Base-by-base conservation (phyloP, 1,140 invertebrate species). In the Popillia japonica region DNA sequence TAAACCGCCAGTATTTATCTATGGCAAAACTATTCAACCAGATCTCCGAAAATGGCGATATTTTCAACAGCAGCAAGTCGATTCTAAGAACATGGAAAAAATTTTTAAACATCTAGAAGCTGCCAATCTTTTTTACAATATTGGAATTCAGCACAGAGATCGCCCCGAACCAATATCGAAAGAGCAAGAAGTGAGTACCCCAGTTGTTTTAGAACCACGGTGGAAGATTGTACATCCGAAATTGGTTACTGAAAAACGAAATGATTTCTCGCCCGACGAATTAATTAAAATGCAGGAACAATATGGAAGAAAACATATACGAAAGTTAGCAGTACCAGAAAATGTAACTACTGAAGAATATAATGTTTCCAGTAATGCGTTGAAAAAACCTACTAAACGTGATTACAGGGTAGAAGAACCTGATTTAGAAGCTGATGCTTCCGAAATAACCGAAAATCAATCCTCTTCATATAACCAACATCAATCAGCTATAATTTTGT, bases 31-130 rank as follows among this genome's bases (percentile, higher is more conserved):
- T 22, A 59, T n/a, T 22, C 83, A 85, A 79, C 84, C 80, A 76
- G 81, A 85, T 68, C 78, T 55, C 20, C 73, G 77, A 68, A 82
- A 77, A 77, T 75, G 77, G 22, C 79, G 78, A n/a, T 85, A 85
- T 64, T 76, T 61, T 44, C 78, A 80, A 40, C 84, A 85, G 68
- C 84, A 85, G 74, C 68, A 75, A 14, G 74, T 79, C 1, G 81
- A 84, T 75, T 27, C 72, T 75, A 75, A 22, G 41, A 68, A 79
- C 68, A 22, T 64, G 64, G 11, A 20, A 75, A 68, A 75, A 75
- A 72, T 72, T 34, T 11, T 55, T 3, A 64, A 61, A 27, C 64
- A 9, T 42, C 22, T 34, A 17, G 22, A 2, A 27, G 6, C 61
- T 17, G 17, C 48, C 48, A 55, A 17, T 55, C 0, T 17, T 3